A percentile compares a stretch with the other conserved stretches of the same genome.
Conservation (phyloP, 1,140 invertebrate species). For the Drosophila miranda region DNA sequence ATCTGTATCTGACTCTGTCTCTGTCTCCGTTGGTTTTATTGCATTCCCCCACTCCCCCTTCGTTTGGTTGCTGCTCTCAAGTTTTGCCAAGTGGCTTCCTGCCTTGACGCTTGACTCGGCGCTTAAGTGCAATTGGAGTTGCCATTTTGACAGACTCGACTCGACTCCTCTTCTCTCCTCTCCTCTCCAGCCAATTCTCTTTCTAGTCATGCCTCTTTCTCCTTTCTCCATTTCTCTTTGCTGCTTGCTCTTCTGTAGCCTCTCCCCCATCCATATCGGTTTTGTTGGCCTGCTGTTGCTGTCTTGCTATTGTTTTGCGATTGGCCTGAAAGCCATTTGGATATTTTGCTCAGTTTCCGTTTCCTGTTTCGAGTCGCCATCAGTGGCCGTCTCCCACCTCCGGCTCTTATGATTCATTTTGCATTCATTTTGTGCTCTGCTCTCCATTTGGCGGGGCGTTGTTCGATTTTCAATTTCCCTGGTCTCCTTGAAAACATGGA, state of each 20-base stretch:
- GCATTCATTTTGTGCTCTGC: slow-evolving; percentile 12
- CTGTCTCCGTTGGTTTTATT: slow-evolving; percentile 8
- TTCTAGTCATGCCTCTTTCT: background rate
- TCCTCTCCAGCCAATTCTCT: background rate
- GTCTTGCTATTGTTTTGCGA: slow-evolving; percentile 60
- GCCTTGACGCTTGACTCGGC: slow-evolving; percentile 77
- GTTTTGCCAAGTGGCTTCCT: slow-evolving; percentile 74
- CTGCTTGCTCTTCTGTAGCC: background rate
- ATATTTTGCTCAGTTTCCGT: slow-evolving; percentile 68
- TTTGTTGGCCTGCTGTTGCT: slow-evolving; percentile 27
- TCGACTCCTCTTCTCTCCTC: slow-evolving; percentile 1
- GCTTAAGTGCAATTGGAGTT: slow-evolving; percentile 79
- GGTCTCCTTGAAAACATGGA: slow-evolving; percentile 8
- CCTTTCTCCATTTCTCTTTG: no score
- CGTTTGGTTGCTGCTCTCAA: slow-evolving; percentile 38
- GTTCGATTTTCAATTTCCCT: slow-evolving; percentile 7
- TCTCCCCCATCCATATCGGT: background rate
- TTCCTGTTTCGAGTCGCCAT: slow-evolving; percentile 62
- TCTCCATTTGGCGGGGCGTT: slow-evolving; percentile 11
- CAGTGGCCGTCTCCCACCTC: slow-evolving; percentile 34
- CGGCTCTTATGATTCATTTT: slow-evolving; percentile 15
- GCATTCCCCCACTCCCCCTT: slow-evolving; percentile 16
- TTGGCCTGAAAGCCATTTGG: slow-evolving; percentile 47
- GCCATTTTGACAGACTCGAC: slow-evolving; percentile 62
- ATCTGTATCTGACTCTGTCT: slow-evolving; percentile 1